Conservation (phyloP, 2,797 vertebrate genomes). For the Mormyrus proboscirostris region DNA sequence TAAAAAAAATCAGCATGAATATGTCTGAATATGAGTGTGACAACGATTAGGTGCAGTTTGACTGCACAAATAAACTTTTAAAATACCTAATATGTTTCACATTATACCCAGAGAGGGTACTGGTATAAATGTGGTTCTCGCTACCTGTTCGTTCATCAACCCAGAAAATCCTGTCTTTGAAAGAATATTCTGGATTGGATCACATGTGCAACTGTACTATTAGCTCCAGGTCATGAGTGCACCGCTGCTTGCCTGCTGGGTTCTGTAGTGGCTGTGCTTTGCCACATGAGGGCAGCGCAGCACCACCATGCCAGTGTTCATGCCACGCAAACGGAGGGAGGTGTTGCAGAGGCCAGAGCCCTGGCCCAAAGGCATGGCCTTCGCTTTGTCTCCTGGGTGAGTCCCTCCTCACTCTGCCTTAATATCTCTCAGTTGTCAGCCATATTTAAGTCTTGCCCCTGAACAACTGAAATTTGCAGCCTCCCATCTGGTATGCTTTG, state of each 20-base stretch:
- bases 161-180: neutral
- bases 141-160: neutral
- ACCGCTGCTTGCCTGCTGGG: slow-evolving; percentile 46
- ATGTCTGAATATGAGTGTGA: neutral
- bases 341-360: slow-evolving; percentile 64
- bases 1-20: neutral
- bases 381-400: slow-evolving; percentile 87
- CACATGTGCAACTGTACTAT: neutral
- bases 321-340: slow-evolving; percentile 67
- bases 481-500: neutral
- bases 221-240: slow-evolving; percentile 46
- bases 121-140: neutral
- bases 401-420: slow-evolving; percentile 77
- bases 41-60: neutral
- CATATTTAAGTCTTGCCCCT: neutral
- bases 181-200: neutral
- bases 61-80: neutral
- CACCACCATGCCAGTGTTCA: slow-evolving; percentile 73
- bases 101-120: neutral
- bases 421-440: neutral
- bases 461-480: neutral
- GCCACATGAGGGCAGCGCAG: slow-evolving; percentile 90
- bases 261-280: slow-evolving; percentile 67
- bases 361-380: slow-evolving; percentile 71
- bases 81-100: neutral